phyloP scores from a whole-genome alignment of 2,113 vertebrate genomes.

The Spea multiplicata region DNA sequence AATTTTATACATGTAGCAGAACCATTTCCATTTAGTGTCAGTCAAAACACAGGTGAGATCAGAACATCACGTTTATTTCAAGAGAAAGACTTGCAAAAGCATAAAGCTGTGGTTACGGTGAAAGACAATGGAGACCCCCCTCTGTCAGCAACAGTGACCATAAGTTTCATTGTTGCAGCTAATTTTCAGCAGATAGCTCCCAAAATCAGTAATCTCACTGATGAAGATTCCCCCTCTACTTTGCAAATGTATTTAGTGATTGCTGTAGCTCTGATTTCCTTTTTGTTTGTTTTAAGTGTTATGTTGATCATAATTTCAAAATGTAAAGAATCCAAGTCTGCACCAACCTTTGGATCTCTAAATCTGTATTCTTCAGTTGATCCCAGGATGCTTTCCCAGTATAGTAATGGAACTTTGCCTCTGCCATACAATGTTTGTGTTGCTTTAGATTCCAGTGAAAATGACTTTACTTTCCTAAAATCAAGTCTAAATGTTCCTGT shows the following conservation, averaged over 20 bases:
- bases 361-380: too few relatives aligned
- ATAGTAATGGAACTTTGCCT: too few relatives aligned
- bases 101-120: slow-evolving; percentile 46
- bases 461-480: slow-evolving; percentile 31
- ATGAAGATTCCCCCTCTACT: slow-evolving; percentile 57
- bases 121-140: slow-evolving; percentile 45
- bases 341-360: background rate
- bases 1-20: too few relatives aligned
- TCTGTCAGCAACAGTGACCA: slow-evolving; percentile 64
- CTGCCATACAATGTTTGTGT: background rate
- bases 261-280: slow-evolving; percentile 64
- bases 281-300: too few relatives aligned
- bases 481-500: background rate
- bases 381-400: too few relatives aligned
- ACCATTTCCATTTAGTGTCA: too few relatives aligned
- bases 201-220: slow-evolving; percentile 38
- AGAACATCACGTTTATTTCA: slow-evolving; percentile 2
- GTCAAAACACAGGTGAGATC: too few relatives aligned
- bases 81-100: slow-evolving; percentile 63
- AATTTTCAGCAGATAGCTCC: slow-evolving; percentile 62
- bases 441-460: slow-evolving; percentile 44
- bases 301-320: too few relatives aligned
- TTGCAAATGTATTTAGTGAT: slow-evolving; percentile 65
- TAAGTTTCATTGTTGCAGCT: slow-evolving; percentile 36
- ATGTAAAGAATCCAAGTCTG: background rate